These are phyloP conservation scores for Morinoia aosen DNA, from an alignment of 2,888 invertebrate species.

Conservation along the genomic window DNA sequence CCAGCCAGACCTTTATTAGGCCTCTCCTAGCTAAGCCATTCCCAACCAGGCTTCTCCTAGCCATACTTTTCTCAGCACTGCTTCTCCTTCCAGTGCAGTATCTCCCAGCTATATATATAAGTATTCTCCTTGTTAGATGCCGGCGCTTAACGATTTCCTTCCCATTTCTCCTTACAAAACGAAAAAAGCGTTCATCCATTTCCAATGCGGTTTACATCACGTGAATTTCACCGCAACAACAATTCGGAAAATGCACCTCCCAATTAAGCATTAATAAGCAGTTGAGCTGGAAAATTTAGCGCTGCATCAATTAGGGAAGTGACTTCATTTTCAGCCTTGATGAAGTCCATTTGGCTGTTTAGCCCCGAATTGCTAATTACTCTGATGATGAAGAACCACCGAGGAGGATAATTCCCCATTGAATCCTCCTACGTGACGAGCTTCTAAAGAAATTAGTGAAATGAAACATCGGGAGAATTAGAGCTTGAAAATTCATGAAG, in stretches of 20 bases:
- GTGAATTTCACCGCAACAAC: not conserved
- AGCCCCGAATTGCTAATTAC: not conserved
- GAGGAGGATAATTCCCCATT: not conserved
- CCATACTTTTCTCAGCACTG: too few relatives aligned
- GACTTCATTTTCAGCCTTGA: not conserved
- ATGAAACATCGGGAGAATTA: not conserved
- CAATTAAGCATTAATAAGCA: not conserved
- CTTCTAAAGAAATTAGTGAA: not conserved
- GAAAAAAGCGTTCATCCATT: not conserved
- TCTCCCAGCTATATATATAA: too few relatives aligned
- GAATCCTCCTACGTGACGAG: not conserved
- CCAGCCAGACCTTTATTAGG: too few relatives aligned
- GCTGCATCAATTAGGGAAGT: not conserved
- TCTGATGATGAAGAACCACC: not conserved
- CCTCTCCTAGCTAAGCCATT: too few relatives aligned
- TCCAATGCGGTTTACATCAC: not conserved
- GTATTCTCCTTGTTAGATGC: too few relatives aligned
- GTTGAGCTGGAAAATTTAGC: not conserved
- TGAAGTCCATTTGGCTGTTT: slow-evolving; percentile 3
- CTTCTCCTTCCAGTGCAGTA: too few relatives aligned
- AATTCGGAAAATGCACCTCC: not conserved
- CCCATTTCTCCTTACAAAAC: not conserved
- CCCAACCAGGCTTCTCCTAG: too few relatives aligned
- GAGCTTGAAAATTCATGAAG: not conserved
- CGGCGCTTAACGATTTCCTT: too few relatives aligned